A percentile compares a stretch with the other conserved stretches of the same genome.
phyloP scores from a whole-genome alignment of 2,888 invertebrate species.

The Diaperis boleti region DNA sequence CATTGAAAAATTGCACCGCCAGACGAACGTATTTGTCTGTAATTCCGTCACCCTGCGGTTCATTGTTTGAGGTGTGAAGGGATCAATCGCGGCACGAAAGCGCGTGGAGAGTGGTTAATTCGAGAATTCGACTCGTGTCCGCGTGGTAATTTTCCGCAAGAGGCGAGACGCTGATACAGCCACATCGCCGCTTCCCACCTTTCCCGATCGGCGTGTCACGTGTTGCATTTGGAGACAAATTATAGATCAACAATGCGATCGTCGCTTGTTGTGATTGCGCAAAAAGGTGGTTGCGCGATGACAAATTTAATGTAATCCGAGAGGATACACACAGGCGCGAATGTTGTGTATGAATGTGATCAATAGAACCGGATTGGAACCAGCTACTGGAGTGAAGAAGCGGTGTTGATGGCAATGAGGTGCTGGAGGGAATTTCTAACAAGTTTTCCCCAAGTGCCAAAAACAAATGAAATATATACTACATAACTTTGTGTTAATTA shows the following conservation, averaged over 20 bases:
- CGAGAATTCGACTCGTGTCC: neutral
- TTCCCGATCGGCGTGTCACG: conserved; percentile 12
- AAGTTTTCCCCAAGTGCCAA: too few species aligned
- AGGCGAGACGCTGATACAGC: neutral
- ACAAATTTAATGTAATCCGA: conserved; percentile 52
- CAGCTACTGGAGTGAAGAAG: conserved; percentile 1
- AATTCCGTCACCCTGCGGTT: neutral
- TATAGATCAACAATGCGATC: conserved; percentile 34
- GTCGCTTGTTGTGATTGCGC: conserved; percentile 38
- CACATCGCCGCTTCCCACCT: neutral
- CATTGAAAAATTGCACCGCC: too few species aligned
- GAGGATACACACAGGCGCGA: conserved; percentile 45
- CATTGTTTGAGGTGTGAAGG: neutral
- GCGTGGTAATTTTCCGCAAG: conserved; percentile 8
- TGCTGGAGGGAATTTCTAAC: neutral
- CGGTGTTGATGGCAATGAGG: neutral
- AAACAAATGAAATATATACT: too few species aligned
- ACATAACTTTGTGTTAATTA: too few species aligned
- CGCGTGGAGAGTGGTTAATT: neutral
- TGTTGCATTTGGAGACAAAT: conserved; percentile 27
- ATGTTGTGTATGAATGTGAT: conserved; percentile 41
- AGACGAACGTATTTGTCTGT: too few species aligned
- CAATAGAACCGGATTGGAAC: conserved; percentile 44
- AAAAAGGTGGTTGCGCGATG: conserved; percentile 47
- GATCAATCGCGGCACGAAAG: neutral